These are phyloP conservation scores for Apodemus agrarius DNA, from an alignment of 2,797 vertebrate species.

Conservation along the genomic window DNA sequence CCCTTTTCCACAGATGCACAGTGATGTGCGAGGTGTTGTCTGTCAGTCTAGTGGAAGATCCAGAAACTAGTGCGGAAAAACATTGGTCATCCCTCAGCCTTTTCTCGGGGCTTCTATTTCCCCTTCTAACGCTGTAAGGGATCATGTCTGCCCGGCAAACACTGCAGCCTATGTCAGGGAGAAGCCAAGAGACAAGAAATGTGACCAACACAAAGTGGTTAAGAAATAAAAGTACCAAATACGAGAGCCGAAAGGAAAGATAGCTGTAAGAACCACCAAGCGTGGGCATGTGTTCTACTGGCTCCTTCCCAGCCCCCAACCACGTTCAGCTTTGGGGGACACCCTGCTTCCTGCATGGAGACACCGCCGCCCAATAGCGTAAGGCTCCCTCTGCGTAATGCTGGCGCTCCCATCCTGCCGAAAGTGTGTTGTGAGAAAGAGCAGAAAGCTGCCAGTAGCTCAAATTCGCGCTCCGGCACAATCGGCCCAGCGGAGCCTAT, in stretches of 20 bases:
- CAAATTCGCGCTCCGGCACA: background rate
- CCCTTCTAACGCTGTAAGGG: background rate
- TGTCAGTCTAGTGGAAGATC: background rate
- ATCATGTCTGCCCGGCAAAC: background rate
- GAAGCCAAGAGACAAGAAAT: conserved; percentile 15
- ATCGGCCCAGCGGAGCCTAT: background rate
- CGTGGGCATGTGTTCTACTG: background rate
- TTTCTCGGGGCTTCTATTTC: conserved; percentile 3
- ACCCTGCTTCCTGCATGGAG: background rate
- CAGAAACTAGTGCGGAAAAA: background rate
- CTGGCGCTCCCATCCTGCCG: conserved; percentile 1
- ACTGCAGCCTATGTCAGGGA: conserved; percentile 1
- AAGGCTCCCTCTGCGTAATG: background rate
- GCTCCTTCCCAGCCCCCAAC: background rate
- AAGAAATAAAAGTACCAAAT: conserved; percentile 5
- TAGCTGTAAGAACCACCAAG: background rate
- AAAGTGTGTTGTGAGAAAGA: background rate
- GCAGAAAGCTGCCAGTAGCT: conserved; percentile 23
- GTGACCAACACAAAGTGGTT: background rate
- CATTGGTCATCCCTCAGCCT: background rate
- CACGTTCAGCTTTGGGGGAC: background rate
- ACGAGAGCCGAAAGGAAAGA: background rate
- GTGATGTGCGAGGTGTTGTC: background rate
- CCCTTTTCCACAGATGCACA: background rate
- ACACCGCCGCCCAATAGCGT: background rate